Evolutionary conservation across 1,140 invertebrate genomes (phyloP).

Genomic region (Homalodisca vitripennis): DNA sequence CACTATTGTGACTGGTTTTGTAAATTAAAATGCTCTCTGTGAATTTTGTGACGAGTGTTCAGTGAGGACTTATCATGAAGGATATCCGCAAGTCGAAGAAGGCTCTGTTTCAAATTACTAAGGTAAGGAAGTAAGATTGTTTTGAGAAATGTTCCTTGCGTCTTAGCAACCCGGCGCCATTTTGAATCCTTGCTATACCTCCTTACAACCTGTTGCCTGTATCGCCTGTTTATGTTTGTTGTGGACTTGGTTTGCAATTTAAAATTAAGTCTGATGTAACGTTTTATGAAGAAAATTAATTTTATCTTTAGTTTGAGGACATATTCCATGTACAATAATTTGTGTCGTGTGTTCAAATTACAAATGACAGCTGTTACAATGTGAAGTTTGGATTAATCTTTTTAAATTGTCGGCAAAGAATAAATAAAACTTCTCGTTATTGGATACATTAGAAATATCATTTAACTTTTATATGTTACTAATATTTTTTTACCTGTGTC

Average conservation of each 20-base stretch:
- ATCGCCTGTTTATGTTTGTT: not conserved
- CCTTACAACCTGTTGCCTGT: not conserved
- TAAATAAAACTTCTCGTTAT: too few species aligned
- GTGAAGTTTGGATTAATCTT: too few species aligned
- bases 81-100: conserved; percentile 48
- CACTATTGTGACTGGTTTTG: conserved; percentile 6
- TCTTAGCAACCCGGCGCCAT: conserved; percentile 11
- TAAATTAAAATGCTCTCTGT: conserved; percentile 6
- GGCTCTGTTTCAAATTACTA: conserved; percentile 58
- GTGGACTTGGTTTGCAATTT: not conserved
- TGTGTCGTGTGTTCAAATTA: too few species aligned
- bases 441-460: too few species aligned
- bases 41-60: not conserved
- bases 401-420: too few species aligned
- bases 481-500: too few species aligned
- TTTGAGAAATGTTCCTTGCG: conserved; percentile 5
- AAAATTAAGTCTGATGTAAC: too few species aligned
- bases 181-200: conserved; percentile 12
- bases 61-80: conserved; percentile 47
- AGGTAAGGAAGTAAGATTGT: conserved; percentile 48
- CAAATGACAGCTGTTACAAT: too few species aligned
- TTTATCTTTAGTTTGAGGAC: too few species aligned
- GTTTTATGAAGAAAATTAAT: too few species aligned
- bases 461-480: too few species aligned
- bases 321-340: too few species aligned